Base-by-base conservation (phyloP, 2,797 vertebrate species). In the Urophycis tenuis region DNA sequence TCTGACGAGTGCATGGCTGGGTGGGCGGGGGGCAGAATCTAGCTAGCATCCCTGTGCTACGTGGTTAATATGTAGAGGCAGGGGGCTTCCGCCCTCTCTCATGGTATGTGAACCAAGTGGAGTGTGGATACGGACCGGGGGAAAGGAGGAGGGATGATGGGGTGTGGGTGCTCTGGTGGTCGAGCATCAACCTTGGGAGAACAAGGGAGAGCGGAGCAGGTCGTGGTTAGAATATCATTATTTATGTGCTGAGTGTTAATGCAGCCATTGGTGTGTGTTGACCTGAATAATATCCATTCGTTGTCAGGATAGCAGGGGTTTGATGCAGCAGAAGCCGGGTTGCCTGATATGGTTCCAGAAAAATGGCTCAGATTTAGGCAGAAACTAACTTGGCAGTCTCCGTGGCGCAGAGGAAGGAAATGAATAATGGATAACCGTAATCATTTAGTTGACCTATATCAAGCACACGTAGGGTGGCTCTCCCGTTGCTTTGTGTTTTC, bases 61-160 rank as follows among this genome's bases (percentile, higher is more conserved):
- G 89, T 84, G 80, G 74, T 86, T 45, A 81, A 81, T 82, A 78
- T 73, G 80, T 75, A 72, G 83, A 80, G 71, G 36, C 5, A 75
- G 29, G 32, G 53, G 71, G 80, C 74, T 15, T 82, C 80, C 72
- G 78, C 67, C 39, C 75, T 79, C 77, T 49, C 79, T 84, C 78
- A 90, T 84, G 90, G 91, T 91, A 91, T 92, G 90, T 90, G 85
- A 87, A 83, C 75, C 72, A 80, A 81, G 82, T 75, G 81, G 81
- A 81, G 82, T 80, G 17, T 35, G n/a, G 29, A 70, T 84, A 3
- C 77, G 76, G 25, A 49, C 17, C 41, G 41, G 6, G 79, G 86
- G 80, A n/a, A 69, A 80, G 22, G 64, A 30, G 15, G 45, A 78
- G 32, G 81, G 74, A 25, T 75, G 76, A 83, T 45, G 67, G 12